Evolutionary conservation across 2,888 invertebrate species (phyloP).

Genomic region (Phalangium opilio): DNA sequence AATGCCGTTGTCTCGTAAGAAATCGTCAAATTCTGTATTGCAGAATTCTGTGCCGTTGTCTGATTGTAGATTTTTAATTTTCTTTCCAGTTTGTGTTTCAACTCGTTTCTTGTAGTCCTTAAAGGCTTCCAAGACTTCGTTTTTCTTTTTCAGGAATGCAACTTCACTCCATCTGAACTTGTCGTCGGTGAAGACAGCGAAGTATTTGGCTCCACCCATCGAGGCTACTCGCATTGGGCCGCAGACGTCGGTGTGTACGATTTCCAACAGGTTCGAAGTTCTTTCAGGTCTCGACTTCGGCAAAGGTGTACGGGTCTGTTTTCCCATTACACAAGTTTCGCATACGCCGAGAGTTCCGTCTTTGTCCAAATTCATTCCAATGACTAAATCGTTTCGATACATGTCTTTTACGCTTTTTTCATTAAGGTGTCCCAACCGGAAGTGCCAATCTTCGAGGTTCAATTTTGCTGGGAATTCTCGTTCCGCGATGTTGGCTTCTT

Average conservation of each 20-base stretch:
- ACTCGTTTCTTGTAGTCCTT: not conserved
- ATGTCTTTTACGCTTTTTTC: too few relatives aligned
- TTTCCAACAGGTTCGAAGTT: too few relatives aligned
- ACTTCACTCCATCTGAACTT: not conserved
- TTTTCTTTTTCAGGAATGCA: not conserved
- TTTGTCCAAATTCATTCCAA: too few relatives aligned
- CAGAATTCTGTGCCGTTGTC: slow-evolving; percentile 12
- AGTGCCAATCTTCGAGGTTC: too few relatives aligned
- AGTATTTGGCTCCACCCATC: not conserved
- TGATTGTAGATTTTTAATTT: slow-evolving; percentile 7
- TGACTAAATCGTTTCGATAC: too few relatives aligned
- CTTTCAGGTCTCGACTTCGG: slow-evolving; percentile 3
- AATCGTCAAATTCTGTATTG: slow-evolving; percentile 5
- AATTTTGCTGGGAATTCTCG: too few relatives aligned
- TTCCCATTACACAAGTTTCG: slow-evolving; percentile 6
- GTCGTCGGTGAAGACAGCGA: not conserved
- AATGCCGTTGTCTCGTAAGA: slow-evolving; percentile 11
- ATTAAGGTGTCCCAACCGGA: too few relatives aligned
- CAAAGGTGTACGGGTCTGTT: slow-evolving; percentile 2
- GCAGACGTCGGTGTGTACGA: slow-evolving; percentile 15
- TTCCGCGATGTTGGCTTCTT: too few relatives aligned
- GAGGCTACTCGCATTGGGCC: slow-evolving; percentile 7
- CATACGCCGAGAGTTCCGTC: too few relatives aligned
- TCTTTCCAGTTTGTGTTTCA: slow-evolving; percentile 1
- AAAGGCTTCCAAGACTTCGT: not conserved